phyloP scores from a whole-genome alignment of 2,888 invertebrate genomes.

The Nemotelus nigrinus region DNA sequence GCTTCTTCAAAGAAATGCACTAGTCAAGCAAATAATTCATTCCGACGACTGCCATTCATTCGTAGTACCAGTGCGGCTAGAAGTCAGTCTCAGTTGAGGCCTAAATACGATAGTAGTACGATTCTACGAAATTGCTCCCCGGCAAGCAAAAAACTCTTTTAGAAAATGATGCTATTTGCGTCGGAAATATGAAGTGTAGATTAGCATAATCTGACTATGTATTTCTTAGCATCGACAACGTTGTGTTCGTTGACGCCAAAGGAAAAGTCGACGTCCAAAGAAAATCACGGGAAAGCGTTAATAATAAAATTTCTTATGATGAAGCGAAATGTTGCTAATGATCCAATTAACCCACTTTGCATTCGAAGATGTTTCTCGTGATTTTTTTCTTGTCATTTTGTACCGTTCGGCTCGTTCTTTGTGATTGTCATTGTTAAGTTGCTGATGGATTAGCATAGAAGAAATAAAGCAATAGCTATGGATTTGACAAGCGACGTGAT shows the following conservation, averaged over 20 bases:
- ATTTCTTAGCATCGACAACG: background rate
- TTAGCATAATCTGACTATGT: background rate
- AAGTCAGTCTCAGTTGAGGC: too few relatives aligned
- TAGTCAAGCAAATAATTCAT: conserved; percentile 26
- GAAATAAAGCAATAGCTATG: too few relatives aligned
- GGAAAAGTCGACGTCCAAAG: background rate
- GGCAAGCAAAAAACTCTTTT: conserved; percentile 3
- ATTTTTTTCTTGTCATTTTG: background rate
- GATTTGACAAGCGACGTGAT: too few relatives aligned
- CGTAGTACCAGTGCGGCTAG: background rate
- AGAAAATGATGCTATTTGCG: conserved; percentile 7
- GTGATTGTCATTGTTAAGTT: too few relatives aligned
- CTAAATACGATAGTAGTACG: background rate
- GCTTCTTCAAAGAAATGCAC: conserved; percentile 13
- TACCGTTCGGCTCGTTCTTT: too few relatives aligned
- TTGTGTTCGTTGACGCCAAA: background rate
- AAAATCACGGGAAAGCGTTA: background rate
- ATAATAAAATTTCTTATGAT: conserved; percentile 13
- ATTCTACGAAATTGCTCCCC: background rate
- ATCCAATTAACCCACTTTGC: conserved; percentile 23
- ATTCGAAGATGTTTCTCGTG: conserved; percentile 1
- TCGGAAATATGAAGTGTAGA: conserved; percentile 4
- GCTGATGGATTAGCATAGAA: too few relatives aligned
- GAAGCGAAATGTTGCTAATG: conserved; percentile 12
- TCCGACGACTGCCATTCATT: background rate